These are phyloP conservation scores for Mallotus villosus DNA, from an alignment of 2,797 vertebrate species.

Conservation along the genomic window DNA sequence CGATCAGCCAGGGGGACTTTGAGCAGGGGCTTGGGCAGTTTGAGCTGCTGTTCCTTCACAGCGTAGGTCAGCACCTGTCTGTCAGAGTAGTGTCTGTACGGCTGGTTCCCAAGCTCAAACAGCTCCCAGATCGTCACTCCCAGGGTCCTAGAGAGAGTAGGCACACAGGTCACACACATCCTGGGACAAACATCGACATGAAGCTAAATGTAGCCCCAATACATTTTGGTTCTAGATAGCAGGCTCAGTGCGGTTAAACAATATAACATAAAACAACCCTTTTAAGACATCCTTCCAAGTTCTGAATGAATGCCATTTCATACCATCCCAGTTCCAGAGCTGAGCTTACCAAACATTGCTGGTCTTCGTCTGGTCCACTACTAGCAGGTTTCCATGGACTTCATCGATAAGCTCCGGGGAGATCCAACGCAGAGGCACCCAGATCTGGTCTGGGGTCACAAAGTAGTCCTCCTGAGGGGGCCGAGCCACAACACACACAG, in stretches of 20 bases:
- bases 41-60: slow-evolving; percentile 96
- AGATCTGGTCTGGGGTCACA: slow-evolving; percentile 94
- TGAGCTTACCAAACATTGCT: slow-evolving; percentile 93
- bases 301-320: not conserved
- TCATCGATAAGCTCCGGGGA: slow-evolving; percentile 97
- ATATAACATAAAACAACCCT: no score
- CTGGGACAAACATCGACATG: not conserved
- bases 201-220: no score
- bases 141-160: slow-evolving; percentile 81
- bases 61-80: slow-evolving; percentile 93
- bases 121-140: slow-evolving; percentile 97
- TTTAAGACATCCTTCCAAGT: not conserved
- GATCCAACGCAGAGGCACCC: slow-evolving; percentile 98
- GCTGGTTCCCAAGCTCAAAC: slow-evolving; percentile 91
- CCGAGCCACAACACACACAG: not conserved
- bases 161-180: not conserved
- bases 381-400: slow-evolving; percentile 92
- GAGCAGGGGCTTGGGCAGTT: slow-evolving; percentile 89
- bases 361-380: slow-evolving; percentile 94
- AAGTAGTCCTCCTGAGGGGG: slow-evolving; percentile 92
- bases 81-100: slow-evolving; percentile 92
- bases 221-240: no score
- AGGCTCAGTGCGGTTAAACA: no score
- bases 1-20: slow-evolving; percentile 87
- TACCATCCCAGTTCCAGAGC: not conserved